These are phyloP conservation scores for Pyrocoelia pectoralis DNA, from an alignment of 2,888 invertebrate species.

Conservation along the genomic window DNA sequence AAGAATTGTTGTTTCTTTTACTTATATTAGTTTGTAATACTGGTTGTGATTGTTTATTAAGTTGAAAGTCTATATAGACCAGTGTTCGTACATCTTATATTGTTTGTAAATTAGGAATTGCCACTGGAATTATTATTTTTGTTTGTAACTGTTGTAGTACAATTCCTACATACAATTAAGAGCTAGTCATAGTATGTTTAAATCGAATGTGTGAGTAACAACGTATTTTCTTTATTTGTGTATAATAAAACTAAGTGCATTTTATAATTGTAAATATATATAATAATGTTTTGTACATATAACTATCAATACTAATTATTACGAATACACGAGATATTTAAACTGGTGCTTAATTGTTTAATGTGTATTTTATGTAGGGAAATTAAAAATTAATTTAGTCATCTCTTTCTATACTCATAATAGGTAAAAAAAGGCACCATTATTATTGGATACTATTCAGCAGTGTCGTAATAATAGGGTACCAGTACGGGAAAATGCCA, in stretches of 20 bases:
- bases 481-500: too few species aligned
- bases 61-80: conserved; percentile 13
- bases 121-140: conserved; percentile 12
- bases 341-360: conserved; percentile 3
- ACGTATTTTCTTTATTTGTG: conserved; percentile 48
- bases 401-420: too few species aligned
- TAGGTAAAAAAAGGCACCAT: too few species aligned
- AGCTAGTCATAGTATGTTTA: conserved; percentile 59
- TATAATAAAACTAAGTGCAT: conserved; percentile 53
- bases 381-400: too few species aligned
- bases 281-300: conserved; percentile 60
- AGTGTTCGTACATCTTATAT: conserved; percentile 27
- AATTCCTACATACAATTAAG: conserved; percentile 51
- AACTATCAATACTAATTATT: conserved; percentile 58
- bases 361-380: too few species aligned
- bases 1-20: conserved; percentile 37
- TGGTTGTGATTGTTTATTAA: conserved; percentile 44
- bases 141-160: conserved; percentile 39
- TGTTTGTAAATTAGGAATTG: conserved; percentile 1
- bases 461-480: too few species aligned
- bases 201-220: conserved; percentile 50
- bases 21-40: conserved; percentile 24
- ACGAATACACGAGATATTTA: conserved; percentile 57
- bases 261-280: conserved; percentile 58
- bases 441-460: too few species aligned